Evolutionary conservation across 2,113 vertebrate genomes (phyloP).

Genomic region (Strix uralensis): DNA sequence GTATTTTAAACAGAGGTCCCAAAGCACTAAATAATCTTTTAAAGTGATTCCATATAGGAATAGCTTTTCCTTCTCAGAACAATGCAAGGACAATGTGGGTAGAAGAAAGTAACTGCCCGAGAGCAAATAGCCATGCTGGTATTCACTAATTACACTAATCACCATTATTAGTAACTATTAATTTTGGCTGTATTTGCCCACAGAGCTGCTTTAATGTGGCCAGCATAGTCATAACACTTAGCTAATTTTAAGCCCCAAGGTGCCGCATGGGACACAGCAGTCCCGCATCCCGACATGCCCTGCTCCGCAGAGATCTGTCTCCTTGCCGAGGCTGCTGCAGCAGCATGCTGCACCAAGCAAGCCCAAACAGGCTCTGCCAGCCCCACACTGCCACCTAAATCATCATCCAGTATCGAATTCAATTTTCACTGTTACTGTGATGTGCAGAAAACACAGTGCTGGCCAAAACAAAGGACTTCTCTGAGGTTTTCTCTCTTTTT

Average conservation of each 20-base stretch:
- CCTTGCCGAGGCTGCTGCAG: not conserved
- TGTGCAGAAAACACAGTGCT: not conserved
- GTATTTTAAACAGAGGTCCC: not conserved
- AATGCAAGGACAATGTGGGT: not conserved
- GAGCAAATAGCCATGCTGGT: not conserved
- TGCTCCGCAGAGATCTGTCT: not conserved
- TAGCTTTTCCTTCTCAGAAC: not conserved
- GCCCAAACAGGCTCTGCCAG: not conserved
- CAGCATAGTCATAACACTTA: not conserved
- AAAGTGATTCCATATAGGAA: not conserved
- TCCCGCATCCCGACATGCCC: fast-evolving
- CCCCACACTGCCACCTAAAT: not conserved
- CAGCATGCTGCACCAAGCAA: not conserved
- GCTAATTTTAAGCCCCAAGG: not conserved
- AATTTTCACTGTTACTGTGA: not conserved
- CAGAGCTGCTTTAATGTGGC: not conserved
- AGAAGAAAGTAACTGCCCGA: not conserved
- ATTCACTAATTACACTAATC: not conserved
- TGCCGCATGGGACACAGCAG: not conserved
- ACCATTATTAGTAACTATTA: not conserved
- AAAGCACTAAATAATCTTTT: not conserved
- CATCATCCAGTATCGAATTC: not conserved
- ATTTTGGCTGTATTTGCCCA: not conserved
- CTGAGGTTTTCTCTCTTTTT: not conserved
- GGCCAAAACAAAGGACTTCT: not conserved